phyloP scores from a whole-genome alignment of 2,113 vertebrate species.

The Aviceda subcristata region DNA sequence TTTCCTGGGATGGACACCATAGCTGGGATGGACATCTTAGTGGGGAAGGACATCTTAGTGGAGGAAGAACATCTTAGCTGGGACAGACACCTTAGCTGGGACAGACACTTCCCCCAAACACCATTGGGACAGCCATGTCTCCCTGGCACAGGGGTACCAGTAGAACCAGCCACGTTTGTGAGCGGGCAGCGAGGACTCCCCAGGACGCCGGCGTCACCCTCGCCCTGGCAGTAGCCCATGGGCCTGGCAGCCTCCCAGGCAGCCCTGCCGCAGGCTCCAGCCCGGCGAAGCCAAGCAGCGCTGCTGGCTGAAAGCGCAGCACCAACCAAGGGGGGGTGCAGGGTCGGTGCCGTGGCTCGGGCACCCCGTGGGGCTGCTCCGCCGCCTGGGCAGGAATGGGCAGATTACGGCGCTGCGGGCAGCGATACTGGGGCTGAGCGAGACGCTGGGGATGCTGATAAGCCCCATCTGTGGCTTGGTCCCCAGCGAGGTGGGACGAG shows the following conservation, averaged over 20 bases:
- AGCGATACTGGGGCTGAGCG: not conserved
- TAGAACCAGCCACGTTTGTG: not conserved
- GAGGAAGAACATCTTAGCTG: no score
- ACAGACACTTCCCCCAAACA: not conserved
- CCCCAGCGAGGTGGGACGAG: not conserved
- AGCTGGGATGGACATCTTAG: no score
- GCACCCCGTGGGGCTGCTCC: not conserved
- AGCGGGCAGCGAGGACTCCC: no score
- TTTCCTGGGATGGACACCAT: no score
- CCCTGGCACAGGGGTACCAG: not conserved
- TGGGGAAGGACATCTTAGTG: no score
- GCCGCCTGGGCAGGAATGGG: accelerated
- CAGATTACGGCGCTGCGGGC: not conserved
- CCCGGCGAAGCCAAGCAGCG: not conserved
- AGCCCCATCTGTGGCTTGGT: not conserved
- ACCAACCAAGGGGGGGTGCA: no score
- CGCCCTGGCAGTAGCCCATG: not conserved
- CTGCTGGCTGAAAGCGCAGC: not conserved
- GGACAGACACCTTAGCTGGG: not conserved
- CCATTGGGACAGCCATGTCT: not conserved
- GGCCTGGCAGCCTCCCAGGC: not conserved
- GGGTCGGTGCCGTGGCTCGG: accelerated
- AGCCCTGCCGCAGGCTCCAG: accelerated
- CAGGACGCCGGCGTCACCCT: accelerated
- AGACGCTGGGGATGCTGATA: not conserved